Evolutionary conservation across 2,113 vertebrate species (phyloP).

Genomic region (Gymnogyps californianus): DNA sequence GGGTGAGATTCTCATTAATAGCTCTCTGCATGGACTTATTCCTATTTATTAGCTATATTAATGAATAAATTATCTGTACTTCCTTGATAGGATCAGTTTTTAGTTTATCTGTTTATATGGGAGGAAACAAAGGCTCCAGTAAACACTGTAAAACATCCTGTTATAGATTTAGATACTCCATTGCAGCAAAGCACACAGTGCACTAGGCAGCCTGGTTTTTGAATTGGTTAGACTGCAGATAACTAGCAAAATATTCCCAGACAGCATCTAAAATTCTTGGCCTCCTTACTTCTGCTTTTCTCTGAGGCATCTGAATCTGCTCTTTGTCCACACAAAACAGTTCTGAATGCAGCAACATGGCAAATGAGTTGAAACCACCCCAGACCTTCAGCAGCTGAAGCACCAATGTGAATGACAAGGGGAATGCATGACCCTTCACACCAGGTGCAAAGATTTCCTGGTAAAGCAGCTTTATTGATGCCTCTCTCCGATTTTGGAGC

Average conservation of each 20-base stretch:
- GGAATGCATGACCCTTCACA: not conserved
- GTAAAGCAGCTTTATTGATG: not conserved
- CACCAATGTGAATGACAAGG: not conserved
- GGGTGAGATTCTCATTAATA: not conserved
- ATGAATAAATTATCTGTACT: not conserved
- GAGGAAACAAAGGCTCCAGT: not conserved
- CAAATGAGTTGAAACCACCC: not conserved
- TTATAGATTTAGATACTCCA: not conserved
- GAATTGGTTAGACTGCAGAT: not conserved
- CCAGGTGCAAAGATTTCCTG: not conserved
- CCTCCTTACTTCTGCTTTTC: not conserved
- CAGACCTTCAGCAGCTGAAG: not conserved
- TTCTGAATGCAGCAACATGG: not conserved
- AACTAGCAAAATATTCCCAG: not conserved
- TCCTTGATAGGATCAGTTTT: not conserved
- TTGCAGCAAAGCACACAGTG: not conserved
- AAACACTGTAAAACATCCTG: not conserved
- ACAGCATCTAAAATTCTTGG: not conserved
- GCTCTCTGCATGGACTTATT: not conserved
- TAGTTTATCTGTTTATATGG: not conserved
- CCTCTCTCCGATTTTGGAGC: not conserved
- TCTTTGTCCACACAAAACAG: not conserved
- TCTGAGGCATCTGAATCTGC: not conserved
- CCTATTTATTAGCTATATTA: not conserved
- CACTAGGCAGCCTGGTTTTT: not conserved